Evolutionary conservation across 2,888 invertebrate species (phyloP).

Genomic region (Xylocampa areola): DNA sequence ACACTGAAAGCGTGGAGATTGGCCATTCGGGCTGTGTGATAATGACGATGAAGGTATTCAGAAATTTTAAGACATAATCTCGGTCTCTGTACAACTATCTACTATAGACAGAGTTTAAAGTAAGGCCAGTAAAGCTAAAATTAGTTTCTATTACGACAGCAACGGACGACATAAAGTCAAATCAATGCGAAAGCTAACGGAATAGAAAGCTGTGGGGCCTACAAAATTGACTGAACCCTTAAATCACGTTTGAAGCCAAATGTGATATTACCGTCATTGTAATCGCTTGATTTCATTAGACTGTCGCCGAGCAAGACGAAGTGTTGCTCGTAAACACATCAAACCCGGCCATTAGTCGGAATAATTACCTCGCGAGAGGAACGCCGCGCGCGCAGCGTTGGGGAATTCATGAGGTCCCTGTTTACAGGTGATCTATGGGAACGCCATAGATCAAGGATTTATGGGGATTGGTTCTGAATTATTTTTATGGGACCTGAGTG

Average conservation of each 20-base stretch:
- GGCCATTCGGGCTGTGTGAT: too few relatives aligned
- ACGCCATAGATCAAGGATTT: slow-evolving; percentile 36
- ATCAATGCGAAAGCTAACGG: slow-evolving; percentile 42
- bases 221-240: slow-evolving; percentile 44
- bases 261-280: slow-evolving; percentile 60
- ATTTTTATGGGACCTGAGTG: slow-evolving; percentile 42
- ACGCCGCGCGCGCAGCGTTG: slow-evolving; percentile 29
- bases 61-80: too few relatives aligned
- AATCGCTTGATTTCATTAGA: slow-evolving; percentile 70
- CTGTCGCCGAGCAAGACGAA: slow-evolving; percentile 62
- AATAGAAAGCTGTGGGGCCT: slow-evolving; percentile 54
- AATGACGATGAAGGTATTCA: too few relatives aligned
- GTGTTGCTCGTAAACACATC: slow-evolving; percentile 71
- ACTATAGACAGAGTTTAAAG: too few relatives aligned
- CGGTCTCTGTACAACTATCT: neutral
- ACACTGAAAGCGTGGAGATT: too few relatives aligned
- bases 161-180: slow-evolving; percentile 35
- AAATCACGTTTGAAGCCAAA: slow-evolving; percentile 54
- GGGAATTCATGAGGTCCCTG: slow-evolving; percentile 23
- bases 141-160: slow-evolving; percentile 40
- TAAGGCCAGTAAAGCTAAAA: too few relatives aligned
- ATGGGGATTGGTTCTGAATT: slow-evolving; percentile 33
- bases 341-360: slow-evolving; percentile 67
- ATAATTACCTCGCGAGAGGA: slow-evolving; percentile 65
- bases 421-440: slow-evolving; percentile 52